Evolutionary conservation across 2,797 vertebrate species (phyloP).

Genomic region (Morus bassanus): DNA sequence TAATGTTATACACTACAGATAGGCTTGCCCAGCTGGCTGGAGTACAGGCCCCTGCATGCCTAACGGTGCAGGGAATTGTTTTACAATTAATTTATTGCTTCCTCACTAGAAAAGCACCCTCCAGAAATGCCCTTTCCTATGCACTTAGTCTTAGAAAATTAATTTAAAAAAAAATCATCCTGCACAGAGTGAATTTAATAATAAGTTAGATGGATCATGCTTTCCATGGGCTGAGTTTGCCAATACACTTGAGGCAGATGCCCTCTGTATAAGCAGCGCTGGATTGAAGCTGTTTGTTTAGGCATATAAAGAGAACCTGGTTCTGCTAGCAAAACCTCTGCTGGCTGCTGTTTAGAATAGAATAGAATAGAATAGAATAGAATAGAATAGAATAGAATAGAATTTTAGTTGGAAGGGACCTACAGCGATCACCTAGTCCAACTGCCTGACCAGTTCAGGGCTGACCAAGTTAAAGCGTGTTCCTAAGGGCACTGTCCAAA

Average conservation of each 20-base stretch:
- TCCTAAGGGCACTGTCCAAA: background rate
- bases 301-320: background rate
- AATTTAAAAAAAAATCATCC: background rate
- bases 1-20: background rate
- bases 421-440: rapidly evolving
- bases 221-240: background rate
- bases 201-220: background rate
- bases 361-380: background rate
- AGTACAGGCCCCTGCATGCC: background rate
- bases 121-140: background rate
- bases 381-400: background rate
- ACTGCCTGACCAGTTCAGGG: background rate
- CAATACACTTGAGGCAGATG: background rate
- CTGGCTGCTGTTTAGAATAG: background rate
- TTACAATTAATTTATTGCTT: background rate
- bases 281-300: background rate
- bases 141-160: background rate
- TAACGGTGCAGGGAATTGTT: background rate
- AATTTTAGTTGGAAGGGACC: background rate
- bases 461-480: background rate
- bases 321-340: background rate
- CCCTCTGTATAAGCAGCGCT: background rate
- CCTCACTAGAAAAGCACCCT: background rate
- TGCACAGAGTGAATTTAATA: background rate
- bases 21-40: background rate